Evolutionary conservation across 2,888 invertebrate genomes (phyloP), one percentile per base, ranked within the genome.

Genomic region (Conops quadrifasciatus): DNA sequence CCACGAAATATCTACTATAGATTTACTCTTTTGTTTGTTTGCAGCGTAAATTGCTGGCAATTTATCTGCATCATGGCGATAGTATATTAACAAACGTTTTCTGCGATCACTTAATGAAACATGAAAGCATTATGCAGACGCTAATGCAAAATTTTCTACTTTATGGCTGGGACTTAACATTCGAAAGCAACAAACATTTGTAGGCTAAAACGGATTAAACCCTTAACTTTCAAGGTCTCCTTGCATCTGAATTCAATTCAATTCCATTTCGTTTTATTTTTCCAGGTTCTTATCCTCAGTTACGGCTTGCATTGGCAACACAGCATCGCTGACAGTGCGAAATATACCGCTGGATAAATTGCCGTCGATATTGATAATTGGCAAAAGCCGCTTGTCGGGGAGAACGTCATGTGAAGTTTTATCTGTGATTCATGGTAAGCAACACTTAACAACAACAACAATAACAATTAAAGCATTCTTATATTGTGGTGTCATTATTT

Each of bases 121-220:
- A 93, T 80, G 96, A 97, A 82, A 93, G 94, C 21, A 93, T 98
- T 66, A 91, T 96, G 80, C 93, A 95, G 83, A 94, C 94, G 73
- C 89, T 99, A 62, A 91, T 93, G 71, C 92, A 91, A 71, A 96
- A 97, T 88, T 98, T 96, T 86, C 88, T 98, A 60, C 90, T 96
- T 2, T 98, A 97, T 91, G 97, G 97, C 72, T 99, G 98, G 98
- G 98, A 98, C 86, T 89, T 98, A 77, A 96, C 98, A 13, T 91
- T 92, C 78, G 93, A 94, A 75, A 90, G 92, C 77, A 98, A 98
- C 85, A 92, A 93, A 84, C 90, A 90, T 80, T 91, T 92, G 94
- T 94, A 83, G 86, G 80, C 75, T 11, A 28, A 28, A 43, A 36
- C n/a, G 19, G 7, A 9, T 47, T 45, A 26, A 43, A 56, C 65